Evolutionary conservation across 2,888 invertebrate genomes (phyloP).

Genomic region (Encarsia formosa): DNA sequence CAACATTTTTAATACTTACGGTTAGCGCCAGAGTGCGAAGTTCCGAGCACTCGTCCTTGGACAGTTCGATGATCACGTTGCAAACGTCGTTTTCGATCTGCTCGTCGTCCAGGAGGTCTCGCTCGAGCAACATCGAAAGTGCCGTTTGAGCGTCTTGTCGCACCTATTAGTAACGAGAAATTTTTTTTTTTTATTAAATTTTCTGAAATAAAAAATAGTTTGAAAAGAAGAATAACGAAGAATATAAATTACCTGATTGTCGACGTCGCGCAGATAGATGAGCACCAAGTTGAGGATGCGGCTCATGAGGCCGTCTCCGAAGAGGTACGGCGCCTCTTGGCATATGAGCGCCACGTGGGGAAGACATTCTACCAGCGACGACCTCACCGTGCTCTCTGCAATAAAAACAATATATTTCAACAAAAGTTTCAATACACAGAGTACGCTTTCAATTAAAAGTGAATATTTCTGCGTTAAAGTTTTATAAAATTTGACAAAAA

Average conservation of each 20-base stretch:
- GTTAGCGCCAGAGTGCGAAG: slow-evolving; percentile 56
- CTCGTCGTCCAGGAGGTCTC: slow-evolving; percentile 58
- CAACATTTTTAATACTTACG: too few relatives aligned
- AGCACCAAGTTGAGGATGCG: slow-evolving; percentile 63
- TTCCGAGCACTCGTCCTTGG: slow-evolving; percentile 55
- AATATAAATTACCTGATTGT: slow-evolving; percentile 55
- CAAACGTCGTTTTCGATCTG: slow-evolving; percentile 64
- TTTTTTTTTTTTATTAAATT: too few relatives aligned
- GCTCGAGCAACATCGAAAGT: slow-evolving; percentile 62
- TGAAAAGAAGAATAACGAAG: not conserved
- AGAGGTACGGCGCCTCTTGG: slow-evolving; percentile 54
- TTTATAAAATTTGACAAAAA: not conserved
- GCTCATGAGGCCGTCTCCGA: slow-evolving; percentile 43
- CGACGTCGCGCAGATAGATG: slow-evolving; percentile 58
- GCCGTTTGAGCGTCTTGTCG: slow-evolving; percentile 64
- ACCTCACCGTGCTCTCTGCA: slow-evolving; percentile 60
- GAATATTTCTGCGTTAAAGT: not conserved
- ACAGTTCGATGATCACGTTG: slow-evolving; percentile 60
- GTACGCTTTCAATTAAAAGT: too few relatives aligned
- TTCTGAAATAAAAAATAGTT: not conserved
- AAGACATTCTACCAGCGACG: slow-evolving; percentile 64
- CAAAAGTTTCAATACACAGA: too few relatives aligned
- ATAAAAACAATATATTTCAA: too few relatives aligned
- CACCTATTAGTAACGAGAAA: too few relatives aligned
- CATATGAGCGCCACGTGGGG: slow-evolving; percentile 64